Conservation (phyloP, 2,888 invertebrate species). For the Enoplolaimus lenunculus region DNA sequence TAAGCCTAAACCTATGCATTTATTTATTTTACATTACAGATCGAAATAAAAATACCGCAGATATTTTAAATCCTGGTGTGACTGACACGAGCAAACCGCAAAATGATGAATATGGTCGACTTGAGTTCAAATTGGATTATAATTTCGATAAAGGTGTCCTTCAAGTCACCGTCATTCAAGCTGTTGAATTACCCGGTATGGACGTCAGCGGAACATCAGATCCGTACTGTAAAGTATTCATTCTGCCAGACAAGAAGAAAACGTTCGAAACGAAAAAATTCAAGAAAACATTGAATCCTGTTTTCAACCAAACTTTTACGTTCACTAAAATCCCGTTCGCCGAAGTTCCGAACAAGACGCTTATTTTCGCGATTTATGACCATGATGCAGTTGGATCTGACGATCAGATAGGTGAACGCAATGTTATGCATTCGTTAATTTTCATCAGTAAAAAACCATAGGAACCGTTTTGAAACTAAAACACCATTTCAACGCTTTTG, state of each 20-base stretch:
- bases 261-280: slow-evolving; percentile 99
- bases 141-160: slow-evolving; percentile 94
- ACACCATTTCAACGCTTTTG: too few species aligned
- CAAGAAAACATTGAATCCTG: slow-evolving; percentile 88
- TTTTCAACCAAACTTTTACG: slow-evolving; percentile 93
- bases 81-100: too few species aligned
- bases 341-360: slow-evolving; percentile 94
- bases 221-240: slow-evolving; percentile 86
- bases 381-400: slow-evolving; percentile 99
- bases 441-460: too few species aligned
- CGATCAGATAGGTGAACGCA: slow-evolving; percentile 74
- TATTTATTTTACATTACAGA: too few species aligned
- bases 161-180: slow-evolving; percentile 87
- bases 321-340: slow-evolving; percentile 84
- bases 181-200: slow-evolving; percentile 84
- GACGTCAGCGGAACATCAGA: slow-evolving; percentile 98
- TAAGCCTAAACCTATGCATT: too few species aligned
- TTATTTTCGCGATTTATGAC: slow-evolving; percentile 97
- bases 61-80: too few species aligned
- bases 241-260: slow-evolving; percentile 97
- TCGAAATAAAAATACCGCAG: too few species aligned
- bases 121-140: slow-evolving; percentile 78
- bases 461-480: too few species aligned
- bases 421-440: too few species aligned
- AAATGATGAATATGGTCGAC: slow-evolving; percentile 54